Conservation (phyloP, 2,888 invertebrate genomes). For the Smittia sp. region DNA sequence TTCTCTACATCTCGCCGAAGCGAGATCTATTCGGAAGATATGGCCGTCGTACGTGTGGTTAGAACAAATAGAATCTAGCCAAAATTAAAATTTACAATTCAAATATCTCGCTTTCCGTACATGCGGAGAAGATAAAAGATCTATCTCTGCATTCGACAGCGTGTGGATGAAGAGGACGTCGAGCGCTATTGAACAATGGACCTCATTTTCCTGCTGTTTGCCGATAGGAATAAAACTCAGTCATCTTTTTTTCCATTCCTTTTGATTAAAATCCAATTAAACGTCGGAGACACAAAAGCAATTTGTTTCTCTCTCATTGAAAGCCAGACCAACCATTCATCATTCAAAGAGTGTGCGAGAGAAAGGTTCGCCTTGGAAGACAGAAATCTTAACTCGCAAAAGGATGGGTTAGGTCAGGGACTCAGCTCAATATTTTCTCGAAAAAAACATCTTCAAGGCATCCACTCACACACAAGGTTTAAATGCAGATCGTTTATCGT, state of each 20-base stretch:
- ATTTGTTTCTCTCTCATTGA: not conserved
- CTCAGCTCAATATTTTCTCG: not conserved
- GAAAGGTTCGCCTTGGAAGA: not conserved
- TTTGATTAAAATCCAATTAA: slow-evolving; percentile 12
- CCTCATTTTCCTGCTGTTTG: not conserved
- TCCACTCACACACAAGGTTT: not conserved
- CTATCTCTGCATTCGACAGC: slow-evolving; percentile 12
- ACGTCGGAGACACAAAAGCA: not conserved
- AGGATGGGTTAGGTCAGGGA: slow-evolving; percentile 1
- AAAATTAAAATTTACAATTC: slow-evolving; percentile 41
- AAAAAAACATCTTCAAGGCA: slow-evolving; percentile 2
- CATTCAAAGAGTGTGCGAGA: not conserved
- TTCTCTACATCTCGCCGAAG: not conserved
- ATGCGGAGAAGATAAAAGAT: not conserved
- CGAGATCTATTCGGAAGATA: slow-evolving; percentile 9
- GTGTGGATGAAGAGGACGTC: slow-evolving; percentile 5
- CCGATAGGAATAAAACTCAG: slow-evolving; percentile 10
- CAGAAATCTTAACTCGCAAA: not conserved
- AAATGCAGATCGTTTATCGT: too few species aligned
- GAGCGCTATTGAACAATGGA: not conserved
- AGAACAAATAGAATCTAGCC: slow-evolving; percentile 38
- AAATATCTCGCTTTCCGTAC: not conserved
- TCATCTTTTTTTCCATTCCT: not conserved
- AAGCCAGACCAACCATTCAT: not conserved
- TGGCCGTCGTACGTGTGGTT: slow-evolving; percentile 28